Percentiles rank a stretch among this genome's conserved stretches.
Conservation (phyloP, 1,140 invertebrate genomes). For the Bemisia tabaci region DNA sequence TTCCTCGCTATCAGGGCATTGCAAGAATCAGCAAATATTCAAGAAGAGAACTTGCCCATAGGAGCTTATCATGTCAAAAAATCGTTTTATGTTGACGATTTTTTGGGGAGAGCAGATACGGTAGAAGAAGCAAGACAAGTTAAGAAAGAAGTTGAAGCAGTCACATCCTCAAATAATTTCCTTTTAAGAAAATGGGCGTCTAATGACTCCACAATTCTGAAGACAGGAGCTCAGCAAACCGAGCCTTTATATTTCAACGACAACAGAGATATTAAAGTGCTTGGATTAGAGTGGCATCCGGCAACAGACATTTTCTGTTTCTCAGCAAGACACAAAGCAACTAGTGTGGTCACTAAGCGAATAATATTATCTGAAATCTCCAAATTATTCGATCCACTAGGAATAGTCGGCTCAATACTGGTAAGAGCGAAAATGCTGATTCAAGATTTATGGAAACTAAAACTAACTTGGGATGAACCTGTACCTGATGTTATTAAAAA, state of each 20-base stretch:
- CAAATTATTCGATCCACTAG: neutral
- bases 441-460: neutral
- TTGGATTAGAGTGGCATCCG: neutral
- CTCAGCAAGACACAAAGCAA: neutral
- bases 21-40: neutral
- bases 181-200: neutral
- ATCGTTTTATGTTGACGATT: neutral
- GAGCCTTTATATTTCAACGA: neutral
- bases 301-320: neutral
- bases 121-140: neutral
- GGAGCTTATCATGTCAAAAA: neutral
- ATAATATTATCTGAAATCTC: neutral
- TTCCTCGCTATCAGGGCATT: neutral
- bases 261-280: neutral
- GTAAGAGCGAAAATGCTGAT: neutral
- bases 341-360: neutral
- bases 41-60: neutral
- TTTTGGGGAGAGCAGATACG: neutral
- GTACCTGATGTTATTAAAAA: neutral
- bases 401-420: neutral
- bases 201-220: neutral
- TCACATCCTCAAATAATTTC: neutral
- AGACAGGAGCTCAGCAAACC: neutral
- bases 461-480: conserved; percentile 12
- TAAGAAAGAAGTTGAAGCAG: neutral